phyloP scores from a whole-genome alignment of 1,140 invertebrate genomes.

The Zaprionus africanus region DNA sequence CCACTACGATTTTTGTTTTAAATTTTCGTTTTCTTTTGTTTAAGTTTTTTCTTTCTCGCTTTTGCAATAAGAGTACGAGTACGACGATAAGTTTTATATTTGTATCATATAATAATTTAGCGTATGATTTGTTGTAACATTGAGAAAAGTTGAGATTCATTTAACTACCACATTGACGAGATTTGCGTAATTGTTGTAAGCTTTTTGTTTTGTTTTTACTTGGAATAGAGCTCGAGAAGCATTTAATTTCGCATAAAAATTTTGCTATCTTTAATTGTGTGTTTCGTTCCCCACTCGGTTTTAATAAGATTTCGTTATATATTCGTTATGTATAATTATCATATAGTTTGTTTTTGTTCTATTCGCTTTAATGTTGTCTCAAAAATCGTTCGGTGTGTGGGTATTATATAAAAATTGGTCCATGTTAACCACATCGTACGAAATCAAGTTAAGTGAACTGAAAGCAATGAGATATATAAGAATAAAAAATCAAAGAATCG shows the following conservation, averaged over 20 bases:
- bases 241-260: slow-evolving; percentile 75
- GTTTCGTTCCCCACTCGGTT: slow-evolving; percentile 25
- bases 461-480: slow-evolving; percentile 1
- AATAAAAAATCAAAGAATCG: slow-evolving; percentile 15
- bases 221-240: slow-evolving; percentile 57
- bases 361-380: slow-evolving; percentile 12
- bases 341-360: slow-evolving; percentile 43
- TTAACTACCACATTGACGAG: slow-evolving; percentile 81
- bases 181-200: slow-evolving; percentile 63
- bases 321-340: slow-evolving; percentile 55
- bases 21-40: slow-evolving; percentile 44
- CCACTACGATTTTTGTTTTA: slow-evolving; percentile 77
- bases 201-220: slow-evolving; percentile 43
- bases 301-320: slow-evolving; percentile 51
- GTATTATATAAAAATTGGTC: slow-evolving; percentile 74
- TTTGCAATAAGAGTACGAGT: slow-evolving; percentile 35
- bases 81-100: slow-evolving; percentile 47
- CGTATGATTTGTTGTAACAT: slow-evolving; percentile 71
- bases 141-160: slow-evolving; percentile 83
- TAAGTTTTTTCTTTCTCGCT: slow-evolving; percentile 27
- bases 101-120: slow-evolving; percentile 46
- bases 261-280: slow-evolving; percentile 63
- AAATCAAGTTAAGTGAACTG: slow-evolving; percentile 38
- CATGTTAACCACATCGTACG: slow-evolving; percentile 79
- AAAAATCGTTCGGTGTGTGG: slow-evolving; percentile 51